These are phyloP conservation scores for Folsomia candida DNA, from an alignment of 2,888 invertebrate species.

Conservation along the genomic window DNA sequence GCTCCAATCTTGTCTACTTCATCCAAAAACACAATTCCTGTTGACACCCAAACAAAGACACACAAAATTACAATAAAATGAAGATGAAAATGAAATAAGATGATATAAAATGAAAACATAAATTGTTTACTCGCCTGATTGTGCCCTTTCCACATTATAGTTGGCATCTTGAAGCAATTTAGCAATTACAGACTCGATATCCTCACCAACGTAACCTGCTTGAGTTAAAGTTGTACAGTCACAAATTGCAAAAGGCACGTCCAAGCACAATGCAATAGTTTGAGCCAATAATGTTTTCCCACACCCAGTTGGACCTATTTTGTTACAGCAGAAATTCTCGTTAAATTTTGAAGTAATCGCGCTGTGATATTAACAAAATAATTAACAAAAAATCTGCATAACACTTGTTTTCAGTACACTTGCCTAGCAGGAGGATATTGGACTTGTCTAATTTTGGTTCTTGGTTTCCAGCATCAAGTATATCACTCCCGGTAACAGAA, in stretches of 20 bases:
- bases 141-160: slow-evolving; percentile 94
- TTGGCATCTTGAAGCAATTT: slow-evolving; percentile 95
- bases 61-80: slow-evolving; percentile 46
- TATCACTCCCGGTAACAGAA: slow-evolving; percentile 63
- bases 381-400: background rate
- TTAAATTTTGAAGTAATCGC: too few relatives aligned
- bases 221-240: slow-evolving; percentile 96
- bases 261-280: slow-evolving; percentile 93
- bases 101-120: too few relatives aligned
- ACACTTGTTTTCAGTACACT: slow-evolving; percentile 1
- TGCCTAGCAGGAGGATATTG: slow-evolving; percentile 84
- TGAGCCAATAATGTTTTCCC: slow-evolving; percentile 94
- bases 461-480: slow-evolving; percentile 76
- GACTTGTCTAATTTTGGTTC: slow-evolving; percentile 61
- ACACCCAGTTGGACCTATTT: slow-evolving; percentile 12
- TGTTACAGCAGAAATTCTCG: too few relatives aligned
- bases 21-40: slow-evolving; percentile 94
- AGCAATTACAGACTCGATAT: slow-evolving; percentile 96
- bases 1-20: slow-evolving; percentile 99
- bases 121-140: too few relatives aligned
- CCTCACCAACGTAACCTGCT: slow-evolving; percentile 99
- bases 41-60: background rate
- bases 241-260: slow-evolving; percentile 98
- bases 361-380: too few relatives aligned
- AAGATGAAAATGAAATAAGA: background rate